Base-by-base conservation (phyloP, 2,113 vertebrate genomes). In the Chaenocephalus aceratus region DNA sequence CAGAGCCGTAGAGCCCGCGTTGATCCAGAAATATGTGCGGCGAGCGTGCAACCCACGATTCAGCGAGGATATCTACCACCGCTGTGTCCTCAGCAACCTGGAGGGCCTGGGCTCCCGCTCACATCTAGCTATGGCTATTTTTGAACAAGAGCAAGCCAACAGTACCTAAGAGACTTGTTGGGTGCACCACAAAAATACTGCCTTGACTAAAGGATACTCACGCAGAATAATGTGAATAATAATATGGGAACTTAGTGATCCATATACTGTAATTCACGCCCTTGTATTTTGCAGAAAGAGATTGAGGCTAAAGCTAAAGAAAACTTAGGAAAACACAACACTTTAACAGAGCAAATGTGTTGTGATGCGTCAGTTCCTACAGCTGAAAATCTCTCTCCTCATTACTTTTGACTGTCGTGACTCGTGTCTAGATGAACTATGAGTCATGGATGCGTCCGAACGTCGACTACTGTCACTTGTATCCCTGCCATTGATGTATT, bases 131-230 rank as follows among this genome's bases (percentile, higher is more conserved):
- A 94, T 96, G 95, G 96, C 97, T 0, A 94, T 99, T 54, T 98
- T 98, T 5, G 97, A 99, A 80, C 98, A 98, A 77, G 98, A 99
- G 46, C 98, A 99, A 93, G 97, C 97, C 85, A 98, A 98, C 86
- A 99, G 97, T 93, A 99, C 97, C 57, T 99, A 95, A 72, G 36
- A 63, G 3, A 51, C 11, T 15, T 4, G 44, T 5, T 4, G 1
- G 18, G 36, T 41, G 30, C 10, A 10, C 11, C 41, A 51, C n/a
- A 72, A 15, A 61, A 6, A 11, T 6, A n/a, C 67, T 52, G 67
- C 44, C 67, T 26, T 61, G 52, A 58, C 56, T 67, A 30, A 65
- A 49, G 10, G 30, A 62, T 5, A 21, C 52, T 60, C 18, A 2
- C 4, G 0, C 61, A 44, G 54, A 52, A 75, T 36, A 69, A 73